Percentiles rank a stretch among this genome's conserved stretches.
Evolutionary conservation across 2,797 vertebrate genomes (phyloP).

Genomic region (Poecilia velifera): DNA sequence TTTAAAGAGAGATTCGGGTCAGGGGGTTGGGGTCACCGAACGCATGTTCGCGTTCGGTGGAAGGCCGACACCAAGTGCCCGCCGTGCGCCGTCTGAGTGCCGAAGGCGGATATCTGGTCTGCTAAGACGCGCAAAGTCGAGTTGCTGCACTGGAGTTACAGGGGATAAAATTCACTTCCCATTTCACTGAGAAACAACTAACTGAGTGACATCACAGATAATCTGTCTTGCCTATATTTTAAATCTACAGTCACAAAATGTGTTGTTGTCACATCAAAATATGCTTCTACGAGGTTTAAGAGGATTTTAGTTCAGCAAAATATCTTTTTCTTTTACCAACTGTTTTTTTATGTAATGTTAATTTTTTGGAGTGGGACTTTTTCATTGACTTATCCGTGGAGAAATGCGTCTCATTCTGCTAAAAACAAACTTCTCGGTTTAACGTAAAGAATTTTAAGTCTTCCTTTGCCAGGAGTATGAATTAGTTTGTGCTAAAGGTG

Average conservation of each 20-base stretch:
- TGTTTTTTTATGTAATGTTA: not conserved
- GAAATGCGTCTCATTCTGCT: not conserved
- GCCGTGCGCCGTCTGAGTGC: not conserved
- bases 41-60: conserved; percentile 1
- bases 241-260: no score
- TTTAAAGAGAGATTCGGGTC: conserved; percentile 13
- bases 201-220: no score
- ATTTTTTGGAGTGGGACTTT: not conserved
- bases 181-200: not conserved
- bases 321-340: not conserved
- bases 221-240: no score
- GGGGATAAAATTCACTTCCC: not conserved
- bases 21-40: not conserved
- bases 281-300: no score
- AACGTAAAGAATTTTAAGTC: not conserved
- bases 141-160: not conserved
- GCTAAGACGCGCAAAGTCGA: not conserved
- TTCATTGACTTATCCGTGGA: not conserved
- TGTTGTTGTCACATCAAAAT: no score
- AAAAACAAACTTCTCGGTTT: not conserved
- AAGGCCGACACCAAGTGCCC: not conserved
- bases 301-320: not conserved
- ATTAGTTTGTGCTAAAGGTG: not conserved
- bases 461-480: not conserved
- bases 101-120: not conserved